Evolutionary conservation across 2,113 vertebrate genomes (phyloP).

Genomic region (Phaethornis superciliosus): DNA sequence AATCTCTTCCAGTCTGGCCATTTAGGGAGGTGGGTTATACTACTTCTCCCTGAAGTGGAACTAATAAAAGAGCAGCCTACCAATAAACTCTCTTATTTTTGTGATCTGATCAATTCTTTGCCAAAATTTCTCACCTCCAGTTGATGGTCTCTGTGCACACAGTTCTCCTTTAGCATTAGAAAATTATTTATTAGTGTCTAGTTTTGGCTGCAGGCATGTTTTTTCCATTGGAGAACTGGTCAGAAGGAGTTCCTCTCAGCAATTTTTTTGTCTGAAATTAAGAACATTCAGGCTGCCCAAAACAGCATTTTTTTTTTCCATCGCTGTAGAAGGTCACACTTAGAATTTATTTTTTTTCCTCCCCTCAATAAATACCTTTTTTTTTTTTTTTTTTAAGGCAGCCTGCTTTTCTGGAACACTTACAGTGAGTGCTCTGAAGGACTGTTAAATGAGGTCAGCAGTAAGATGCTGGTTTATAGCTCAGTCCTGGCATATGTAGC

Average conservation of each 20-base stretch:
- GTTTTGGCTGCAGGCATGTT: conserved; percentile 9
- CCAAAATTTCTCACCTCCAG: background rate
- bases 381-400: background rate
- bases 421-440: conserved; percentile 32
- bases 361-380: conserved; percentile 14
- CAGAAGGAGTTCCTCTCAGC: conserved; percentile 34
- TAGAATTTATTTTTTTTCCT: conserved; percentile 29
- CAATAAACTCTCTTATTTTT: background rate
- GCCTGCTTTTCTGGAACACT: conserved; percentile 51
- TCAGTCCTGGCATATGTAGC: background rate
- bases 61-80: background rate
- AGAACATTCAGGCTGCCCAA: conserved; percentile 6
- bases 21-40: background rate
- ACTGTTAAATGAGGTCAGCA: conserved; percentile 62
- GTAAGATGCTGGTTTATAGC: conserved; percentile 42
- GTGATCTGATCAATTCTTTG: background rate
- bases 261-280: conserved; percentile 31
- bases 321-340: conserved; percentile 42
- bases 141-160: background rate
- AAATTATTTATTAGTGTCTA: conserved; percentile 43
- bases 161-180: background rate
- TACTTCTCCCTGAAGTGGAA: background rate
- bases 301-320: background rate
- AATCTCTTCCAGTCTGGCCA: background rate
- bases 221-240: conserved; percentile 36